These are phyloP conservation scores for Podarcis cretensis DNA, from an alignment of 2,113 vertebrate genomes.

Conservation along the genomic window DNA sequence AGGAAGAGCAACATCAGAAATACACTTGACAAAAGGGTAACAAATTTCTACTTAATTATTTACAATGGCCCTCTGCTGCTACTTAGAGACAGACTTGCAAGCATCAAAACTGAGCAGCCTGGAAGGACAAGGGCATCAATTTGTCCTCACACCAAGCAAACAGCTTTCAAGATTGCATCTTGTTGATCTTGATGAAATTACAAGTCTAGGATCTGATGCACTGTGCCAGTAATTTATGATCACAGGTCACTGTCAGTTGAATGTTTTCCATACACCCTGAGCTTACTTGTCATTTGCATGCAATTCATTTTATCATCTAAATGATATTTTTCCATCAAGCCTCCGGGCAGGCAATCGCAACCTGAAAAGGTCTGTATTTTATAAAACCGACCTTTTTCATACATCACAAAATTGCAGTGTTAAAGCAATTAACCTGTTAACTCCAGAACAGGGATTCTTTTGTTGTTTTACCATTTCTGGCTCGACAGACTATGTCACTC, in stretches of 20 bases:
- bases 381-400: conserved; percentile 50
- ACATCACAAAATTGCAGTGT: conserved; percentile 51
- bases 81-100: conserved; percentile 76
- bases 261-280: conserved; percentile 71
- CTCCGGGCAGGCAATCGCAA: conserved; percentile 56
- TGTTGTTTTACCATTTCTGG: conserved; percentile 60
- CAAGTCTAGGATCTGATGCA: conserved; percentile 74
- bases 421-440: conserved; percentile 74
- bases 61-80: conserved; percentile 80
- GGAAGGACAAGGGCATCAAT: conserved; percentile 83
- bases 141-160: conserved; percentile 78
- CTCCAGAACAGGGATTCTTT: conserved; percentile 53
- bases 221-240: conserved; percentile 79
- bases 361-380: conserved; percentile 54
- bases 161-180: conserved; percentile 81
- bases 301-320: conserved; percentile 73
- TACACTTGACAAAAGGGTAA: conserved; percentile 87
- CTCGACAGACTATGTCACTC: conserved; percentile 61
- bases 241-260: conserved; percentile 78
- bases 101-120: conserved; percentile 72
- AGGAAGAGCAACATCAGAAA: conserved; percentile 84
- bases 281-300: conserved; percentile 75
- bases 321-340: conserved; percentile 68
- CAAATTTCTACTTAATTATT: conserved; percentile 90
- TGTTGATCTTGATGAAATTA: conserved; percentile 86